Conservation (phyloP, 2,113 vertebrate genomes). For the Stegastes partitus region DNA sequence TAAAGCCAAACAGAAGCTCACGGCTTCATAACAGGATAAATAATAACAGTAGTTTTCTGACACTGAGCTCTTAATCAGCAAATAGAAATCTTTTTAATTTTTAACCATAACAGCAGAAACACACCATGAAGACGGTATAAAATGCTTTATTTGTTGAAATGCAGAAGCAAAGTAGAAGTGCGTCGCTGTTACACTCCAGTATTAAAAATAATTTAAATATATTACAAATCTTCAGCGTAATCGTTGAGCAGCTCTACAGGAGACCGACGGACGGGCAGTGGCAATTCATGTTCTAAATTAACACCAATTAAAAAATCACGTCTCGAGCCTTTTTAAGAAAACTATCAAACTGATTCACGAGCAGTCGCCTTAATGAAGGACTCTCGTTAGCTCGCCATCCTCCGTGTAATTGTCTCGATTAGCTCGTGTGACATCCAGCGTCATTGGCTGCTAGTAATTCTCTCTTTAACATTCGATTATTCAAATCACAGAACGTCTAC, state of each 20-base stretch:
- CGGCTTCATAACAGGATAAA: too few species aligned
- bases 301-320: slow-evolving; percentile 44
- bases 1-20: too few species aligned
- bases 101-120: too few species aligned
- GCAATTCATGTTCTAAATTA: slow-evolving; percentile 17
- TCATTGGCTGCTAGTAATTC: slow-evolving; percentile 29
- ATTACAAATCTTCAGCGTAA: slow-evolving; percentile 60
- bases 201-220: slow-evolving; percentile 79
- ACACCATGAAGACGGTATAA: slow-evolving; percentile 44
- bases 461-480: slow-evolving; percentile 12
- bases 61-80: too few species aligned
- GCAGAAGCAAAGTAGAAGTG: slow-evolving; percentile 48
- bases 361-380: background rate
- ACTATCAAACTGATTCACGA: slow-evolving; percentile 18
- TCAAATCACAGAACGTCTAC: slow-evolving; percentile 26
- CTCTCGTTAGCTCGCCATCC: slow-evolving; percentile 2
- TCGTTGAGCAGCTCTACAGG: background rate
- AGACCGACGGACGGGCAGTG: background rate
- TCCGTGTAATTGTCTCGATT: slow-evolving; percentile 21
- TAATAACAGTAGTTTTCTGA: too few species aligned
- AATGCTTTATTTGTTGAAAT: slow-evolving; percentile 75
- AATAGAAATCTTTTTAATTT: too few species aligned
- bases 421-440: slow-evolving; percentile 7
- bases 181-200: slow-evolving; percentile 38
- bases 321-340: slow-evolving; percentile 11